A percentile compares a stretch with the other conserved stretches of the same genome.
These are phyloP conservation scores for Chionis minor DNA, from an alignment of 2,113 vertebrate species.

Conservation along the genomic window DNA sequence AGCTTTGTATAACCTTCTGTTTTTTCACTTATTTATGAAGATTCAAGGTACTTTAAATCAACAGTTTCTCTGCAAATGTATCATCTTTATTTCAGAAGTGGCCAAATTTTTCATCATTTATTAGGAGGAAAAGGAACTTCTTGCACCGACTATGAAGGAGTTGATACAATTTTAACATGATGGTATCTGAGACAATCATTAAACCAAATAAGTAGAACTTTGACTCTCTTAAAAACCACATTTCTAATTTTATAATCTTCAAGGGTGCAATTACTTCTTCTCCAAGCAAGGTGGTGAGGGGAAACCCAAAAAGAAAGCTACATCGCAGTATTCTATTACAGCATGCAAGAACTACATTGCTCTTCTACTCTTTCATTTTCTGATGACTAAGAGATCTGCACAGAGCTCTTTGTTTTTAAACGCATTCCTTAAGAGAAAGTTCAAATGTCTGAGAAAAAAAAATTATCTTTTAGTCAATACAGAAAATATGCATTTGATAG, in stretches of 20 bases:
- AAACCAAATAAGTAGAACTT: not conserved
- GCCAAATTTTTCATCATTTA: conserved; percentile 70
- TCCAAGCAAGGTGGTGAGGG: not conserved
- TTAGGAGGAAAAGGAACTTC: conserved; percentile 12
- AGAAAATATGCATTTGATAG: not conserved
- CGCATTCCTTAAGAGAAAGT: not conserved
- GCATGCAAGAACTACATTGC: not conserved
- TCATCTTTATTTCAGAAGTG: conserved; percentile 71
- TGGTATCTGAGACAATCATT: not conserved
- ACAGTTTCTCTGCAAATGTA: conserved; percentile 69
- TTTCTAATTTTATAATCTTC: not conserved
- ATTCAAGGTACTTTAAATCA: conserved; percentile 81
- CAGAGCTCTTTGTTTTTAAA: not conserved
- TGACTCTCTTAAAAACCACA: not conserved
- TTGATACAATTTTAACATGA: not conserved
- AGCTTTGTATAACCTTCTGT: conserved; percentile 78
- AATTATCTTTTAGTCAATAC: not conserved
- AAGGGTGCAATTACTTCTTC: not conserved
- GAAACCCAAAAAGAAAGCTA: not conserved
- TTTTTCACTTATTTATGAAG: conserved; percentile 80
- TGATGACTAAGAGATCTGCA: not conserved
- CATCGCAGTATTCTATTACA: rapidly evolving
- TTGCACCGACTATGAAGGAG: not conserved
- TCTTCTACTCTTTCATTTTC: not conserved
- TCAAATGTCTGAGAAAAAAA: not conserved